These are phyloP conservation scores for Strigops habroptila DNA, from an alignment of 2,113 vertebrate genomes.

Conservation along the genomic window DNA sequence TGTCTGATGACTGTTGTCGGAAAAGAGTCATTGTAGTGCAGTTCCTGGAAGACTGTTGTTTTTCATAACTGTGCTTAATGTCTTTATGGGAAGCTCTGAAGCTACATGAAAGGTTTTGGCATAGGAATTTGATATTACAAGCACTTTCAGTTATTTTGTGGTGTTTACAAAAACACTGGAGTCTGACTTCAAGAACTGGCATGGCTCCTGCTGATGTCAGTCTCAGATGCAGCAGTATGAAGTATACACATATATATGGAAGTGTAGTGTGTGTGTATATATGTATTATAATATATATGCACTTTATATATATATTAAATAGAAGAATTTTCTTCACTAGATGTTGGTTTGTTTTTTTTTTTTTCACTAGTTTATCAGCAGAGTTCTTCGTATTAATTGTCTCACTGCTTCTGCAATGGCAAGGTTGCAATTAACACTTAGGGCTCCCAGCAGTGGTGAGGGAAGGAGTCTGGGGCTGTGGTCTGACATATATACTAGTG, in stretches of 20 bases:
- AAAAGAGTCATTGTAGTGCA: slow-evolving; percentile 12
- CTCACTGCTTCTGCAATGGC: neutral
- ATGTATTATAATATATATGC: neutral
- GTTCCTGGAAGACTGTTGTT: slow-evolving; percentile 26
- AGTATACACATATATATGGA: neutral
- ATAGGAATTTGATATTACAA: neutral
- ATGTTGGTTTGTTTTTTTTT: neutral
- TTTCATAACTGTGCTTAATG: neutral
- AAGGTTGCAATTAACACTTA: neutral
- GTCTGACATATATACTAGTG: rapidly evolving
- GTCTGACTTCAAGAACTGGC: neutral
- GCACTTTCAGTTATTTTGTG: neutral
- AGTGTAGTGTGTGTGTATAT: neutral
- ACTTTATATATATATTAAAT: neutral
- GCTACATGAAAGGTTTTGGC: neutral
- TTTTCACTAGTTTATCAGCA: neutral
- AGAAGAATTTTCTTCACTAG: neutral
- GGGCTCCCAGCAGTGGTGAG: neutral
- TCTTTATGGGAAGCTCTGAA: slow-evolving; percentile 9
- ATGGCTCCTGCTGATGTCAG: neutral
- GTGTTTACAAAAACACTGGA: neutral
- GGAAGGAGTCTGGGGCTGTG: neutral
- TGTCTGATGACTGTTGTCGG: slow-evolving; percentile 14
- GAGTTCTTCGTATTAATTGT: neutral
- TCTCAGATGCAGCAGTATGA: neutral